Base-by-base conservation (phyloP, 2,888 invertebrate genomes). In the Zygaena filipendulae region DNA sequence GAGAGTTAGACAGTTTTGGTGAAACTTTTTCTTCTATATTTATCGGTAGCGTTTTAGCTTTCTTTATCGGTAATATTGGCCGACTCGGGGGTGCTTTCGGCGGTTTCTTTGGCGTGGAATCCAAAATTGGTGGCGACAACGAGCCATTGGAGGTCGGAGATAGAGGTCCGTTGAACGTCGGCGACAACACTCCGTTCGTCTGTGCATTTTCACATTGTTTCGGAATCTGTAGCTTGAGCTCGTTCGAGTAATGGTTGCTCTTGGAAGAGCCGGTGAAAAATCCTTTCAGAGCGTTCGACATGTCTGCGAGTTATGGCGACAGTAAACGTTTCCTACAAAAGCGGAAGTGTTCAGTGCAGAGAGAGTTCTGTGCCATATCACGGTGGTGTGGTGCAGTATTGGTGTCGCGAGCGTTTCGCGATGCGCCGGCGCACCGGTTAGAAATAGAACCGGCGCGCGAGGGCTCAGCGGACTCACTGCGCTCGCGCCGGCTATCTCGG, bases 361-460 rank as follows among this genome's bases (percentile, higher is more conserved):
- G 66, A 68, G 60, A 70, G 69, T 66, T 70, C 63, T 64, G 59
- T 67, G 77, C 75, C 77, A 79, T 79, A 67, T 75, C 72, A 68
- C 61, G 43, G 53, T 59, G 66, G 62, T 61, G 64, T 72, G 62
- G 63, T 62, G 66, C 48, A 54, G 68, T 67, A 61, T 58, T 66
- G 59, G 58, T 57, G 55, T 58, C 48, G 49, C 50, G 55, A 61
- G 60, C 64, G 67, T 68, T 66, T 58, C 62, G 56, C 63, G 68
- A 59, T 56, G 25, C 24, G 21, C 27, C 25, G 16, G 16, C 16
- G 16, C 16, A 16, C 7, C 16, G 16, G 63, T 64, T 67, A 55
- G 61, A 77, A 79, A 79, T 79, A 79, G 77, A 71, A 71, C 77
- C 77, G 77, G 63, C 72, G 64, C 63, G 75, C 52, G 70, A 62